phyloP scores from a whole-genome alignment of 2,797 vertebrate genomes.

The Furcifer pardalis region DNA sequence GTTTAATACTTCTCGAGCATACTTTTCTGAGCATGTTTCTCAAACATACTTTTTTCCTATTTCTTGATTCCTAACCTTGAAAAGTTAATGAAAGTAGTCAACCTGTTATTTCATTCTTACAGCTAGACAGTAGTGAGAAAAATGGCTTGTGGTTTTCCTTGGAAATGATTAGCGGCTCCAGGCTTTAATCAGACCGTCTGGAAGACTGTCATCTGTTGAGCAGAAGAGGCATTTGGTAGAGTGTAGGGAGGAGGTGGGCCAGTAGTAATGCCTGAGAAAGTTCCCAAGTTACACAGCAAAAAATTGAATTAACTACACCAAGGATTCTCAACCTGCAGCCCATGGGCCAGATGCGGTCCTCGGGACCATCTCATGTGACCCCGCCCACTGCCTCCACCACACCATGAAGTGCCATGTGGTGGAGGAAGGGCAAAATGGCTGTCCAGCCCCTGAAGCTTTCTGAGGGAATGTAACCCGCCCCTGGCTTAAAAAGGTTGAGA shows the following conservation, averaged over 20 bases:
- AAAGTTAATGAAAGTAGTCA: background rate
- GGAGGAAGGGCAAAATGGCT: too few species aligned
- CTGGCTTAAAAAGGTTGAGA: too few species aligned
- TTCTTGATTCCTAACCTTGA: background rate
- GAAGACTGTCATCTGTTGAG: slow-evolving; percentile 1
- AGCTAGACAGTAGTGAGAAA: background rate
- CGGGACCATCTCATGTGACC: too few species aligned
- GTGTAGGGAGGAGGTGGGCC: background rate
- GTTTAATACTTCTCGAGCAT: background rate
- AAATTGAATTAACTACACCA: background rate
- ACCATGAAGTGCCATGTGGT: too few species aligned
- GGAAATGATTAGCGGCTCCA: background rate
- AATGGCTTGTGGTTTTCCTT: slow-evolving; percentile 4
- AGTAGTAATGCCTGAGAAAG: slow-evolving; percentile 23
- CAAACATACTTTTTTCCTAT: background rate
- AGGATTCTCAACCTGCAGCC: too few species aligned
- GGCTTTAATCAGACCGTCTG: slow-evolving; percentile 15
- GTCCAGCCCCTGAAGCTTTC: too few species aligned
- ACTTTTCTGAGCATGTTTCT: background rate
- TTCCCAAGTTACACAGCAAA: slow-evolving; percentile 7
- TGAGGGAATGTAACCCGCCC: too few species aligned
- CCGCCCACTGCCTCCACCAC: too few species aligned
- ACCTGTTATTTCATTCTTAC: background rate
- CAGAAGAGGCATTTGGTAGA: slow-evolving; percentile 17
- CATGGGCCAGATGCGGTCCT: too few species aligned